Evolutionary conservation across 2,888 invertebrate species (phyloP).

Genomic region (Polia nebulosa): DNA sequence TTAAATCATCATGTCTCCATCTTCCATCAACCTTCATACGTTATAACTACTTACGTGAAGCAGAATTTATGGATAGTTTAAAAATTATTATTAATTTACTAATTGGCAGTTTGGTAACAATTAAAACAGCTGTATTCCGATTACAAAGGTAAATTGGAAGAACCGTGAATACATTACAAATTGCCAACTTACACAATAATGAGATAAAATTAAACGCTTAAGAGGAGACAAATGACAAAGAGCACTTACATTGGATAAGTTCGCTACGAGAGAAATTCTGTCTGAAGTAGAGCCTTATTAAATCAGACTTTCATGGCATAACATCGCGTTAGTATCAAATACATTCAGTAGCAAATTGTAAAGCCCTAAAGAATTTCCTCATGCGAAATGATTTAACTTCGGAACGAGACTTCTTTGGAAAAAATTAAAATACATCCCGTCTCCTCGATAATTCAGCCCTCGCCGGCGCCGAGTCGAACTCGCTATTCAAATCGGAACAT

Average conservation of each 20-base stretch:
- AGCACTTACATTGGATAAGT: conserved; percentile 44
- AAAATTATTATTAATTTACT: neutral
- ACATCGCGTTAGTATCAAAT: conserved; percentile 77
- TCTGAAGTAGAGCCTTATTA: conserved; percentile 64
- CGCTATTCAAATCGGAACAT: conserved; percentile 81
- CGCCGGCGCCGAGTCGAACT: conserved; percentile 75
- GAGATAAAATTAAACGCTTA: conserved; percentile 46
- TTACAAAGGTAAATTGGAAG: conserved; percentile 18
- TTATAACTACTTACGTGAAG: neutral
- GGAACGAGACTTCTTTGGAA: conserved; percentile 77
- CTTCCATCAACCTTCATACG: neutral
- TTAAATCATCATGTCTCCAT: neutral
- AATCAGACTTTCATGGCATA: conserved; percentile 76
- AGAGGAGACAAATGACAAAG: conserved; percentile 55
- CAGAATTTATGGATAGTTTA: neutral
- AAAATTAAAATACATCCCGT: conserved; percentile 82
- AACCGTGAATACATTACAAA: conserved; percentile 32
- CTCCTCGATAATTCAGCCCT: conserved; percentile 77
- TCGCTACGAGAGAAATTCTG: conserved; percentile 43
- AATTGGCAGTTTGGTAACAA: conserved; percentile 13
- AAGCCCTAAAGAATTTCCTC: conserved; percentile 82
- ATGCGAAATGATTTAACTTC: conserved; percentile 87
- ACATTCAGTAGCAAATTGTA: conserved; percentile 78
- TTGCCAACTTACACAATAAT: conserved; percentile 42
- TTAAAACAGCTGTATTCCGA: conserved; percentile 6